Evolutionary conservation across 2,888 invertebrate genomes (phyloP).

Genomic region (Pristionchus maxplancki): DNA sequence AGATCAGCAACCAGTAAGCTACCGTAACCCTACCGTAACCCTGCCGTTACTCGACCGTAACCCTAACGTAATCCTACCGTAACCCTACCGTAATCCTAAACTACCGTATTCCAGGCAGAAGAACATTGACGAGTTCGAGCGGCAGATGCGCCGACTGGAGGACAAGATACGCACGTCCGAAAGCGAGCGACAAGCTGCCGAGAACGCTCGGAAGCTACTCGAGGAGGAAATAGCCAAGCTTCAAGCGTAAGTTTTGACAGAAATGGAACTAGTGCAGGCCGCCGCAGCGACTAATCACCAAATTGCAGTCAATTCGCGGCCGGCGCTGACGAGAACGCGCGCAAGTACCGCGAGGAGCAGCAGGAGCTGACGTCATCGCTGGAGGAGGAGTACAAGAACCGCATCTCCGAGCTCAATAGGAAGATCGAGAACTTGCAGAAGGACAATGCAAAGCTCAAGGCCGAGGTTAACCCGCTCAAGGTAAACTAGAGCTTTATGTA

Average conservation of each 20-base stretch:
- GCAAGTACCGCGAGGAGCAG: constrained; percentile 73
- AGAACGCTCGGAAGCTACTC: constrained; percentile 73
- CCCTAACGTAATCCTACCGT: background rate
- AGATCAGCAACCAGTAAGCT: constrained; percentile 63
- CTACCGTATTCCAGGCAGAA: constrained; percentile 61
- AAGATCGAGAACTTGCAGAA: constrained; percentile 71
- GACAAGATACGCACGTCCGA: constrained; percentile 72
- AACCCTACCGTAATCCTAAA: background rate
- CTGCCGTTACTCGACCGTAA: too few relatives aligned
- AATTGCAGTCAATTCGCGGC: constrained; percentile 68
- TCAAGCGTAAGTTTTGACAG: constrained; percentile 63
- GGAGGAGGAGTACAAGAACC: constrained; percentile 75
- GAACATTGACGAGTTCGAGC: constrained; percentile 71
- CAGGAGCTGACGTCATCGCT: constrained; percentile 71
- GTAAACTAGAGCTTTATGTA: constrained; percentile 30
- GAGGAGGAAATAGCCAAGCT: constrained; percentile 75
- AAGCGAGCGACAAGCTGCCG: constrained; percentile 70
- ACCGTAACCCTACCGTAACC: background rate
- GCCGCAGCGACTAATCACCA: background rate
- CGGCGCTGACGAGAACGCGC: constrained; percentile 69
- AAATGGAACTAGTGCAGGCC: background rate
- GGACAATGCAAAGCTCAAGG: constrained; percentile 72
- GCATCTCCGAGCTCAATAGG: constrained; percentile 74
- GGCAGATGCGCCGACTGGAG: constrained; percentile 70
- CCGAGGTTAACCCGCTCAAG: constrained; percentile 70